These are phyloP conservation scores for Sebastes oblongus DNA, from an alignment of 2,797 vertebrate genomes.

Conservation along the genomic window DNA sequence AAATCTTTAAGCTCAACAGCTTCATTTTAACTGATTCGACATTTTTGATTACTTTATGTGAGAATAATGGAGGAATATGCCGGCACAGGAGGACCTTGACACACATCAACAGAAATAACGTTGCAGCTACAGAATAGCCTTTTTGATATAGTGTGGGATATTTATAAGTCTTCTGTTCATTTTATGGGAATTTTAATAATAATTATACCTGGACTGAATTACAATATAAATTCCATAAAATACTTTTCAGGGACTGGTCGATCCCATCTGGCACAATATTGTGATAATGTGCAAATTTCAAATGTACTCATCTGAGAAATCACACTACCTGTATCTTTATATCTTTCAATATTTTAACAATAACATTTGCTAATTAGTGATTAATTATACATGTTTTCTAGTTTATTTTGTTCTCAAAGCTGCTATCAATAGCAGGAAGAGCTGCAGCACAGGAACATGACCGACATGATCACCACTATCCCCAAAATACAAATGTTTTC, in stretches of 20 bases:
- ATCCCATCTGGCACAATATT: conserved; percentile 1
- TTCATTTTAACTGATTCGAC: conserved; percentile 3
- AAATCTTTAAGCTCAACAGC: conserved; percentile 18
- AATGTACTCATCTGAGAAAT: conserved; percentile 22
- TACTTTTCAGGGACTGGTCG: background rate
- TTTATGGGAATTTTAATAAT: conserved; percentile 2
- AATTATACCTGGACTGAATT: conserved; percentile 20
- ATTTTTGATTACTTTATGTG: conserved; percentile 4
- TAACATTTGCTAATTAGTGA: conserved; percentile 4
- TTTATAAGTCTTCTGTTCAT: background rate
- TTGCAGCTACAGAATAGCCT: conserved; percentile 22
- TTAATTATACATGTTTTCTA: background rate
- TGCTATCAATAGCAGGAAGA: conserved; percentile 6
- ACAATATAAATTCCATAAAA: conserved; percentile 25
- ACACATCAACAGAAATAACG: conserved; percentile 12
- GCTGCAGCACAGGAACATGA: conserved; percentile 15
- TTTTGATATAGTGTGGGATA: conserved; percentile 9
- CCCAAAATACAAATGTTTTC: conserved; percentile 41
- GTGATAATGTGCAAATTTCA: conserved; percentile 9
- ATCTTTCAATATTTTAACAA: background rate
- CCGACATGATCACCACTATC: conserved; percentile 1
- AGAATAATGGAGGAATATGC: conserved; percentile 7
- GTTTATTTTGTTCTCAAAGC: background rate
- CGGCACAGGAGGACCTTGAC: conserved; percentile 34
- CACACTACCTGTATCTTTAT: background rate